These are phyloP conservation scores for Geopemphigus sp. DNA, from an alignment of 1,140 invertebrate species.

Conservation along the genomic window DNA sequence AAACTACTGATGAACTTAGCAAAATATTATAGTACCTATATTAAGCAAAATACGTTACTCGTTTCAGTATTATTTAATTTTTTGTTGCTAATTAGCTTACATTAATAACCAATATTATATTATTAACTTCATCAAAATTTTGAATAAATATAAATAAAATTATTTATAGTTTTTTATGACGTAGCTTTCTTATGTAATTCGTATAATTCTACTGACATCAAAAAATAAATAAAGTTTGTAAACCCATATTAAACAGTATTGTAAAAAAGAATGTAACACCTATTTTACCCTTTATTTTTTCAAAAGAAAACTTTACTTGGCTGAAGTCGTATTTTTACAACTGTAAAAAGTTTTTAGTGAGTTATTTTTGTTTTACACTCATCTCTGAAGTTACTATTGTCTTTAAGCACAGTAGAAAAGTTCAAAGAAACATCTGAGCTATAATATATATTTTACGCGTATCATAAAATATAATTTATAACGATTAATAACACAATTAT, in stretches of 20 bases:
- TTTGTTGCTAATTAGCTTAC: too few species aligned
- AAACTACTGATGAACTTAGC: too few species aligned
- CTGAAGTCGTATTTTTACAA: conserved; percentile 38
- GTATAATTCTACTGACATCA: background rate
- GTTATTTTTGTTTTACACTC: conserved; percentile 20
- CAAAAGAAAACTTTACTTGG: conserved; percentile 38
- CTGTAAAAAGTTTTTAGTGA: conserved; percentile 26
- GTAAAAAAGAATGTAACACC: conserved; percentile 26
- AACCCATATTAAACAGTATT: conserved; percentile 38
- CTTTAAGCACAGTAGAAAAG: conserved; percentile 14
- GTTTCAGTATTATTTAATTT: too few species aligned
- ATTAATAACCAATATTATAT: too few species aligned
- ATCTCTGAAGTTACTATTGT: conserved; percentile 1
- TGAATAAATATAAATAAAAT: background rate
- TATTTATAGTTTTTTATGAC: background rate
- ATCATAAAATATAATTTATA: background rate
- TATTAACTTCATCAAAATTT: background rate
- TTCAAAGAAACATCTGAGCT: background rate
- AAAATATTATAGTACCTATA: too few species aligned
- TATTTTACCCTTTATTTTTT: conserved; percentile 25
- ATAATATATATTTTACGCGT: background rate
- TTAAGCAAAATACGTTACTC: too few species aligned
- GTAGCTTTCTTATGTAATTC: background rate
- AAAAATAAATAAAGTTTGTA: conserved; percentile 5
- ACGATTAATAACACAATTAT: background rate